Percentiles rank a stretch among this genome's conserved stretches.
These are phyloP conservation scores for Scolanthus callimorphus DNA, from an alignment of 92 coral and sea anemone genomes.

Conservation along the genomic window DNA sequence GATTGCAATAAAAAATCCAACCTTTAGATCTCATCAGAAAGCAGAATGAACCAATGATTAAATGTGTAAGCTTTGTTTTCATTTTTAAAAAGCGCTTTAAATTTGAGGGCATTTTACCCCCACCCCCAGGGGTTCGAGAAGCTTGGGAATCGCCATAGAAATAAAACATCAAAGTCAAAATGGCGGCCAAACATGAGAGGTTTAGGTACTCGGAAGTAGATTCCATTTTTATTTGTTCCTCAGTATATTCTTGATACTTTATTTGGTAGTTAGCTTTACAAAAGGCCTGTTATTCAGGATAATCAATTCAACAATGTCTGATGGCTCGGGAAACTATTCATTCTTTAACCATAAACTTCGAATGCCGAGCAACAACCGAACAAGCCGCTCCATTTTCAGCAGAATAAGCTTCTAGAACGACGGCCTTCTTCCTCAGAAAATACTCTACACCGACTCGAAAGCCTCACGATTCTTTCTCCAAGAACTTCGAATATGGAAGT, in stretches of 20 bases:
- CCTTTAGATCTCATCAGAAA: no score
- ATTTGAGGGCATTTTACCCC: no score
- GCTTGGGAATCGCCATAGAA: neutral
- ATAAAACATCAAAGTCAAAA: slow-evolving; percentile 48
- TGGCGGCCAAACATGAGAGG: slow-evolving; percentile 25
- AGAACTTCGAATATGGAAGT: neutral
- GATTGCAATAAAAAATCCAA: no score
- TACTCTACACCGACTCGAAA: slow-evolving; percentile 29
- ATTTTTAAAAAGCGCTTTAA: no score
- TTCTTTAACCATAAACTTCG: slow-evolving; percentile 66
- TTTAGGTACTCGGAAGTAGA: neutral
- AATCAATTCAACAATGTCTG: slow-evolving; percentile 19
- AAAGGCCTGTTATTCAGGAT: no score
- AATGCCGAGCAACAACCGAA: slow-evolving; percentile 12
- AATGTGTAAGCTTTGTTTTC: no score
- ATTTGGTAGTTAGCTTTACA: neutral
- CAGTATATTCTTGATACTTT: no score
- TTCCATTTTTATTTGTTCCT: neutral
- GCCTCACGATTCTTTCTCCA: slow-evolving; percentile 45
- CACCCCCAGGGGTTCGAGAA: no score
- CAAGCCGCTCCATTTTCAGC: neutral
- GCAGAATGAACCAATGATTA: no score
- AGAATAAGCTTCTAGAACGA: slow-evolving; percentile 20
- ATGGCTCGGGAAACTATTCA: slow-evolving; percentile 63
- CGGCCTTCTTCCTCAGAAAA: slow-evolving; percentile 39